phyloP scores from a whole-genome alignment of 2,888 invertebrate genomes.

The Drosophila colorata region DNA sequence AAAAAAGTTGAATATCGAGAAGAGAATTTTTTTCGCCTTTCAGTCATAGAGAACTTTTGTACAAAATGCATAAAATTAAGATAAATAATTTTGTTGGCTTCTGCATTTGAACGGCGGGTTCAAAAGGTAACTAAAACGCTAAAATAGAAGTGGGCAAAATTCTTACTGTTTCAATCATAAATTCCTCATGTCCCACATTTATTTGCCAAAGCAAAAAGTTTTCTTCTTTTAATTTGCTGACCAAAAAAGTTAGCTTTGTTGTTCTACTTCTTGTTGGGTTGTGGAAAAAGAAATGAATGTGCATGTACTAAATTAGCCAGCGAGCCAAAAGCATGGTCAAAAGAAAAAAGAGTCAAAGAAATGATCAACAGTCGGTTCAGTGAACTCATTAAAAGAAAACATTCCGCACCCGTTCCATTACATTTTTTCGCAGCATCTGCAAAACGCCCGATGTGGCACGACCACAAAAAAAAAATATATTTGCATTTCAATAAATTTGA shows the following conservation, averaged over 20 bases:
- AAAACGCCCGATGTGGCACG: constrained; percentile 1
- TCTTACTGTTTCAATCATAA: constrained; percentile 36
- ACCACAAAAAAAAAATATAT: constrained; percentile 39
- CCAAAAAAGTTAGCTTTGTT: constrained; percentile 1
- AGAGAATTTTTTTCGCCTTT: not conserved
- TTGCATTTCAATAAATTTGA: constrained; percentile 73
- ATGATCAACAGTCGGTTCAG: constrained; percentile 51
- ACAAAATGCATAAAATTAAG: not conserved
- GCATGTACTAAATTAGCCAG: constrained; percentile 4
- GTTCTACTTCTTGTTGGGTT: not conserved
- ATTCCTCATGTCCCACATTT: constrained; percentile 32
- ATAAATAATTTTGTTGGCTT: constrained; percentile 4
- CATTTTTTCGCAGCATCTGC: constrained; percentile 23
- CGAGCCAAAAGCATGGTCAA: constrained; percentile 5
- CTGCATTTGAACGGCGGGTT: not conserved
- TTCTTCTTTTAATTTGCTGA: constrained; percentile 21
- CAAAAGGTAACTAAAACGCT: constrained; percentile 18
- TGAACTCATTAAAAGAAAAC: constrained; percentile 56
- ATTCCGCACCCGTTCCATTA: constrained; percentile 26
- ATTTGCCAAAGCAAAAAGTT: constrained; percentile 10
- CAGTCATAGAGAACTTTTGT: not conserved
- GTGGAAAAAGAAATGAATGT: constrained; percentile 12
- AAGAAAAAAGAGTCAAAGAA: constrained; percentile 4
- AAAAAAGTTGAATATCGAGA: not conserved
- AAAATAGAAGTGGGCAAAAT: constrained; percentile 20